Conservation (phyloP, 2,797 vertebrate genomes). For the Acipenser transmontanus region DNA sequence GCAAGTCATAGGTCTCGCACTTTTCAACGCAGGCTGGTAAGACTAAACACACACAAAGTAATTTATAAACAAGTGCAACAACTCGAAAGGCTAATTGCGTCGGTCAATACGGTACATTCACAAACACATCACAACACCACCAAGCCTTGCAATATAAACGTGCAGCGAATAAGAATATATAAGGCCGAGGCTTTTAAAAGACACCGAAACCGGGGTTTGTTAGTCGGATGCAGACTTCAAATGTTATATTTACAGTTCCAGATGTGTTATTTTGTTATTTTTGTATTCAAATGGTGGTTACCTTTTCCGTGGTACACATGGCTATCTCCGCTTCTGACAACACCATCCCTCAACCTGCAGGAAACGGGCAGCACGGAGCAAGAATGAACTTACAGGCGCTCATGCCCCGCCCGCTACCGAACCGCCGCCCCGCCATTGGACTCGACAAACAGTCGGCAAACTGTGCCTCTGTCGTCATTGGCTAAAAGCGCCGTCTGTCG, state of each 20-base stretch:
- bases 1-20: too few relatives aligned
- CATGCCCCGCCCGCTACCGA: conserved; percentile 41
- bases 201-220: conserved; percentile 33
- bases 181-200: conserved; percentile 27
- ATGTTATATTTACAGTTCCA: conserved; percentile 60
- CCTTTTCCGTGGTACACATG: conserved; percentile 77
- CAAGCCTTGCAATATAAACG: too few relatives aligned
- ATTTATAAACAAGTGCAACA: too few relatives aligned
- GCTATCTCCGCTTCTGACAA: conserved; percentile 78
- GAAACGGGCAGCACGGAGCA: conserved; percentile 74
- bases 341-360: conserved; percentile 69
- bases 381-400: conserved; percentile 70
- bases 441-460: conserved; percentile 24
- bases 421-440: conserved; percentile 45
- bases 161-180: too few relatives aligned
- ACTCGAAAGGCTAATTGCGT: too few relatives aligned
- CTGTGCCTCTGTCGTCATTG: conserved; percentile 37
- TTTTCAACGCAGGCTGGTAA: too few relatives aligned
- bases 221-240: conserved; percentile 29
- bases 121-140: too few relatives aligned
- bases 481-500: conserved; percentile 27
- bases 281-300: conserved; percentile 31
- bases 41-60: too few relatives aligned
- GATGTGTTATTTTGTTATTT: conserved; percentile 31
- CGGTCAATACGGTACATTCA: too few relatives aligned